These are phyloP conservation scores for Xenopus laevis DNA, from an alignment of 2,113 vertebrate genomes.

Conservation along the genomic window DNA sequence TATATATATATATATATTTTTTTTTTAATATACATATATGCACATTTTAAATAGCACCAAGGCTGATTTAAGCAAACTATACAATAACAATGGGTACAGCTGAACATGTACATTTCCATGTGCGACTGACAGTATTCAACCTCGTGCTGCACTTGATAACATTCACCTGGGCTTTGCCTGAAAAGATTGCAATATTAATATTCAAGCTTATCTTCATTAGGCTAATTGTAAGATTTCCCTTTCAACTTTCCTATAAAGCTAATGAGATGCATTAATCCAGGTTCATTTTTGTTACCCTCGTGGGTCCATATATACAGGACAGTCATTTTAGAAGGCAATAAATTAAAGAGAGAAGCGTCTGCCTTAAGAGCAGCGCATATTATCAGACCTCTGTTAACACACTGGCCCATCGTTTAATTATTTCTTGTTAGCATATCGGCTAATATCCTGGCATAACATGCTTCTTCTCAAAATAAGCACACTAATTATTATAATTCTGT, in stretches of 20 bases:
- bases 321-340: slow-evolving; percentile 78
- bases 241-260: slow-evolving; percentile 75
- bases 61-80: background rate
- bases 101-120: background rate
- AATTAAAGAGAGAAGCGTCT: slow-evolving; percentile 69
- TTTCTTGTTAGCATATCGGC: slow-evolving; percentile 80
- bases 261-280: slow-evolving; percentile 81
- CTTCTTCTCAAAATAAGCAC: slow-evolving; percentile 66
- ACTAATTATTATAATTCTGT: slow-evolving; percentile 73
- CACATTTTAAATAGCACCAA: too few species aligned
- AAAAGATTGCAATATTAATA: slow-evolving; percentile 50
- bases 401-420: slow-evolving; percentile 75
- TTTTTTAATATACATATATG: too few species aligned
- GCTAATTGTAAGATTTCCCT: slow-evolving; percentile 70
- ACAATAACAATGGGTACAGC: background rate
- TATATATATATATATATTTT: too few species aligned
- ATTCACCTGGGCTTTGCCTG: slow-evolving; percentile 57
- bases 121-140: background rate
- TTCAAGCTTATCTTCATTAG: slow-evolving; percentile 67
- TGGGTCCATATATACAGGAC: slow-evolving; percentile 73
- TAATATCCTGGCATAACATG: slow-evolving; percentile 70
- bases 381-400: slow-evolving; percentile 78
- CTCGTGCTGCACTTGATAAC: slow-evolving; percentile 45
- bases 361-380: slow-evolving; percentile 72
- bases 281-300: slow-evolving; percentile 77